phyloP scores from a whole-genome alignment of 2,888 invertebrate genomes.

The Brenthis hecate region DNA sequence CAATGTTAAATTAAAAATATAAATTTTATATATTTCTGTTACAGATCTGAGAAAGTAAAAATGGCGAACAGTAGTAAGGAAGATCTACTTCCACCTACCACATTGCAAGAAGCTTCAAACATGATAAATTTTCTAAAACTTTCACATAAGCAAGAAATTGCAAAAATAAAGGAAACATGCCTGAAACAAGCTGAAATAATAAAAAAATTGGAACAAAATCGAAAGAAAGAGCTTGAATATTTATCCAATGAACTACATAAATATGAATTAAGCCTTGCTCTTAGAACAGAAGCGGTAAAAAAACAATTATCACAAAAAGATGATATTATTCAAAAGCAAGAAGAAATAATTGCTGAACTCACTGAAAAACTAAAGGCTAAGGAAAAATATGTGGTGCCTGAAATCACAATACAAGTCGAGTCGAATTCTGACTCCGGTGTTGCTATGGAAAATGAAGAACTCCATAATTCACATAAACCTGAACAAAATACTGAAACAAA shows the following conservation, averaged over 20 bases:
- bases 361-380: slow-evolving; percentile 58
- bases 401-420: slow-evolving; percentile 64
- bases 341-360: slow-evolving; percentile 65
- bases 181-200: slow-evolving; percentile 68
- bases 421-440: slow-evolving; percentile 78
- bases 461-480: slow-evolving; percentile 48
- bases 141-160: slow-evolving; percentile 73
- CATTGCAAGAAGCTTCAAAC: slow-evolving; percentile 75
- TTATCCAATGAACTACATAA: slow-evolving; percentile 71
- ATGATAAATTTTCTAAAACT: slow-evolving; percentile 74
- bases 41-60: slow-evolving; percentile 40
- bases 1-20: neutral
- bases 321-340: slow-evolving; percentile 66
- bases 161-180: slow-evolving; percentile 63
- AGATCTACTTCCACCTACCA: slow-evolving; percentile 64
- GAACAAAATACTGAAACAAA: slow-evolving; percentile 62
- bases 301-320: slow-evolving; percentile 72
- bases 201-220: slow-evolving; percentile 71
- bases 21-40: slow-evolving; percentile 26
- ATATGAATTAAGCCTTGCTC: slow-evolving; percentile 72
- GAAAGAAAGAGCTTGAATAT: slow-evolving; percentile 74
- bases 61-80: slow-evolving; percentile 59
- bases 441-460: slow-evolving; percentile 69
- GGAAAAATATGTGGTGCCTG: slow-evolving; percentile 57
- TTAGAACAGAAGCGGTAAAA: slow-evolving; percentile 67